Conservation (phyloP, 2,113 vertebrate species). For the Pimephales promelas region DNA sequence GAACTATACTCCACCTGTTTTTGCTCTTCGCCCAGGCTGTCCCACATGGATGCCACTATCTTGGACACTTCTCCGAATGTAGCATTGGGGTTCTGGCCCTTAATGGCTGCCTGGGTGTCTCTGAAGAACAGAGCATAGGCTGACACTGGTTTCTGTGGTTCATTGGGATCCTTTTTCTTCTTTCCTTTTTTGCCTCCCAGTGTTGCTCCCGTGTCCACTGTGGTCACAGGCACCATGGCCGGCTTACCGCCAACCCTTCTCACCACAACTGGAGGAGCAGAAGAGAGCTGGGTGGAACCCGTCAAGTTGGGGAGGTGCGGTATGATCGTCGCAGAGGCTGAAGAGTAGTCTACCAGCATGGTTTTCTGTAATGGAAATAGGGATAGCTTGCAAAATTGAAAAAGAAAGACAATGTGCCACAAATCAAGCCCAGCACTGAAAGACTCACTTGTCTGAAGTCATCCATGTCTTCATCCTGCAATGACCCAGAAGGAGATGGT, state of each 20-base stretch:
- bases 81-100: conserved; percentile 91
- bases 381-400: neutral
- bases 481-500: conserved; percentile 85
- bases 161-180: conserved; percentile 88
- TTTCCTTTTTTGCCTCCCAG: conserved; percentile 69
- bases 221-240: conserved; percentile 65
- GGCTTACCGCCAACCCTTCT: conserved; percentile 46
- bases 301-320: conserved; percentile 65
- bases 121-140: conserved; percentile 92
- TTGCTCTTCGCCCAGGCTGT: conserved; percentile 91
- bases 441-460: conserved; percentile 81
- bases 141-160: conserved; percentile 89
- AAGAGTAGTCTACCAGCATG: conserved; percentile 74
- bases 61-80: conserved; percentile 92
- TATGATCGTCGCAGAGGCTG: conserved; percentile 67
- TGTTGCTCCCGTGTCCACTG: conserved; percentile 45
- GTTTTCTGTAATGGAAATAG: conserved; percentile 61
- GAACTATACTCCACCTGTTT: conserved; percentile 79
- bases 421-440: neutral
- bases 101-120: conserved; percentile 91
- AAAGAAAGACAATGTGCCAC: neutral
- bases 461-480: conserved; percentile 89
- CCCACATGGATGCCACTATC: conserved; percentile 96
- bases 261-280: neutral
- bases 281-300: neutral